These are phyloP conservation scores for Mormyrops boulengeri DNA, from an alignment of 2,797 vertebrate species.

Conservation along the genomic window DNA sequence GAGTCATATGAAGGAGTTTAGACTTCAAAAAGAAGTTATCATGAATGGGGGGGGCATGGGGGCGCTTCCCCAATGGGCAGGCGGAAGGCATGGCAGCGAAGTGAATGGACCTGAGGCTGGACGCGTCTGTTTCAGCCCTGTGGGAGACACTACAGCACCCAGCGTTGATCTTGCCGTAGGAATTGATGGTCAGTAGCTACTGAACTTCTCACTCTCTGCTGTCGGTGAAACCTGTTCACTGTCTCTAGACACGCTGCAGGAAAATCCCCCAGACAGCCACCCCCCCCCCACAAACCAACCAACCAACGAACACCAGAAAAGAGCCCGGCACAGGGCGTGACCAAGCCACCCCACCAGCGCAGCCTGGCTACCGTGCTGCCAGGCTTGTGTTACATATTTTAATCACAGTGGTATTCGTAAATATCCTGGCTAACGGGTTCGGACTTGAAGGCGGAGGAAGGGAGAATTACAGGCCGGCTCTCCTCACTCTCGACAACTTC, in stretches of 20 bases:
- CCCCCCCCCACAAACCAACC: not conserved
- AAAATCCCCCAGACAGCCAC: slow-evolving; percentile 25
- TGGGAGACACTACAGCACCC: not conserved
- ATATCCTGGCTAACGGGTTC: slow-evolving; percentile 35
- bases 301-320: slow-evolving; percentile 22
- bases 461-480: slow-evolving; percentile 17
- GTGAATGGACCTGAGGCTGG: not conserved
- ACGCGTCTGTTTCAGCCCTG: not conserved
- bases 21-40: slow-evolving; percentile 62
- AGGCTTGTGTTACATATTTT: slow-evolving; percentile 41
- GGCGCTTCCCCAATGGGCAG: not conserved
- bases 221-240: slow-evolving; percentile 34
- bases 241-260: slow-evolving; percentile 32
- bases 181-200: not conserved
- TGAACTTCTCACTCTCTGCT: slow-evolving; percentile 29
- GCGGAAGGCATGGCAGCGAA: not conserved
- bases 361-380: slow-evolving; percentile 29
- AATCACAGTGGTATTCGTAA: slow-evolving; percentile 43
- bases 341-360: slow-evolving; percentile 28
- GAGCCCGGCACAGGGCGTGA: slow-evolving; percentile 26
- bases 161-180: not conserved
- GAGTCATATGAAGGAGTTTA: slow-evolving; percentile 68
- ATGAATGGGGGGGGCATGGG: slow-evolving; percentile 45
- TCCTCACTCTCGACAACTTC: slow-evolving; percentile 6
- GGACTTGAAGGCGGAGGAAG: slow-evolving; percentile 27